Evolutionary conservation across 2,797 vertebrate genomes (phyloP).

Genomic region (Betta splendens): DNA sequence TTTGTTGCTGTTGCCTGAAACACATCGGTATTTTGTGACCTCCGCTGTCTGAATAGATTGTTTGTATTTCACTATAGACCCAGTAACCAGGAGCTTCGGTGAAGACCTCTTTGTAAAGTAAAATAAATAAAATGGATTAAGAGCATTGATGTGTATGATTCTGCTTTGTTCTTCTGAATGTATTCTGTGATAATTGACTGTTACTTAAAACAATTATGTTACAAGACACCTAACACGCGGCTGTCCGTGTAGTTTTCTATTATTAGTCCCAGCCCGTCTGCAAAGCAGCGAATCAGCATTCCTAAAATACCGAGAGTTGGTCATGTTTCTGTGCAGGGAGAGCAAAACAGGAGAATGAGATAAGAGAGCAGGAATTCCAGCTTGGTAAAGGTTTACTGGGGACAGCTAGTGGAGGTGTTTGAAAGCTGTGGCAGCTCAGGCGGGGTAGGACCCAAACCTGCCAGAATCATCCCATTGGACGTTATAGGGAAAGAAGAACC

Average conservation of each 20-base stretch:
- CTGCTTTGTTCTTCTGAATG: neutral
- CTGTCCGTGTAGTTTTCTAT: conserved; percentile 50
- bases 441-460: neutral
- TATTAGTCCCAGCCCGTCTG: conserved; percentile 53
- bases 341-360: conserved; percentile 76
- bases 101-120: conserved; percentile 75
- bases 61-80: conserved; percentile 70
- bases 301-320: conserved; percentile 64
- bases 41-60: conserved; percentile 50
- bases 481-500: neutral
- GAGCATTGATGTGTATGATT: conserved; percentile 37
- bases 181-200: neutral
- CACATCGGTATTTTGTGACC: conserved; percentile 36
- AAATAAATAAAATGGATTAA: conserved; percentile 79
- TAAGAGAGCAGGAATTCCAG: conserved; percentile 78
- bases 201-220: neutral
- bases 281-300: conserved; percentile 68
- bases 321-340: conserved; percentile 44
- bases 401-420: neutral
- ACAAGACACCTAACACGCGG: neutral
- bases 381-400: conserved; percentile 8
- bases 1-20: conserved; percentile 49
- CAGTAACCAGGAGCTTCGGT: conserved; percentile 63
- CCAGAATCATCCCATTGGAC: neutral
- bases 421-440: too few species aligned